These are phyloP conservation scores for Ceryle rudis DNA, from an alignment of 2,797 vertebrate species.

Conservation along the genomic window DNA sequence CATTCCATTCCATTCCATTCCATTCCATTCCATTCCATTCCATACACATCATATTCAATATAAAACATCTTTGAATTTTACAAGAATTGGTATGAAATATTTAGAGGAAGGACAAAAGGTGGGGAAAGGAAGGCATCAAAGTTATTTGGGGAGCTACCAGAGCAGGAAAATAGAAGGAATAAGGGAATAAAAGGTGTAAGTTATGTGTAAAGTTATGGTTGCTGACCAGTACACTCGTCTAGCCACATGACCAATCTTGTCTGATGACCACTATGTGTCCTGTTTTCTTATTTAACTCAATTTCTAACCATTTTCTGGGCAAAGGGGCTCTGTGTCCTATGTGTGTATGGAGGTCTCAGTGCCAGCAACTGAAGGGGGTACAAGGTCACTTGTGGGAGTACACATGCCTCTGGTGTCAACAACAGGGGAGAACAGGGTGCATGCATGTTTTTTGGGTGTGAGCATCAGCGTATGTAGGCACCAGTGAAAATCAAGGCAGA, in stretches of 20 bases:
- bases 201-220: neutral
- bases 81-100: neutral
- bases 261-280: neutral
- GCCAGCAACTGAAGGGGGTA: neutral
- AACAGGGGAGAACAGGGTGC: rapidly evolving
- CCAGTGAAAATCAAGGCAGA: neutral
- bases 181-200: neutral
- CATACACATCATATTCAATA: too few relatives aligned
- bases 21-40: too few relatives aligned
- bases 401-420: rapidly evolving
- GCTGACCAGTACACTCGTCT: neutral
- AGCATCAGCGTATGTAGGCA: neutral
- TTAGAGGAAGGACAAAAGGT: neutral
- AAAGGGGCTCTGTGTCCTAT: neutral
- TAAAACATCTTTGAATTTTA: neutral
- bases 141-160: neutral
- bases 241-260: rapidly evolving
- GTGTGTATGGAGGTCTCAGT: neutral
- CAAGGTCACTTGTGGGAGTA: rapidly evolving
- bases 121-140: neutral
- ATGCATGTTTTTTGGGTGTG: neutral
- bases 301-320: neutral
- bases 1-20: too few relatives aligned
- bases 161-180: neutral
- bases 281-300: neutral